Evolutionary conservation across 2,888 invertebrate species (phyloP), one percentile per base, ranked within the genome.

Genomic region (Tricholauxania praeusta): DNA sequence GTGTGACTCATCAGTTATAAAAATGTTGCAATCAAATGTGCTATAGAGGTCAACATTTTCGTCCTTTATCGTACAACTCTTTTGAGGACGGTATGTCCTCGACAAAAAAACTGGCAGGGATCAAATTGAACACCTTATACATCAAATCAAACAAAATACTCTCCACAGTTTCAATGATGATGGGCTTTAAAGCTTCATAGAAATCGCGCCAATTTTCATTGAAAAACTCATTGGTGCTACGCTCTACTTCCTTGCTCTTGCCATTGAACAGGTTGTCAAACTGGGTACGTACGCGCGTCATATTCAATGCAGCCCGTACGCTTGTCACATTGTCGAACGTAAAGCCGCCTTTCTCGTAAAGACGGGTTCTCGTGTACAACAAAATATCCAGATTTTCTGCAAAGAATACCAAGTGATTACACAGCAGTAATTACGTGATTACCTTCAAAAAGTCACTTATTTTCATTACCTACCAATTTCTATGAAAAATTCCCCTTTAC

Each of bases 181-280:
- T 90, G 48, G 92, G 92, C 78, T 91, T 89, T 51, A 93, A 85
- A 3, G 92, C 91, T 81, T 92, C 92, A 0, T 91, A 90, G 0
- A 92, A 91, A 71, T 92, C 91, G 22, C 90, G 88, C 92, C 93
- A 93, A 82, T 93, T 92, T 17, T 91, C 91, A 82, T 93, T 93
- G 75, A 93, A 88, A 82, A 92, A 92, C 19, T 90, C 89, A 81
- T 93, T 93, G 4, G 92, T 92, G 78, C 91, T 91, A 70, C 92
- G 91, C 89, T 92, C 93, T 19, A 83, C 77, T 17, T 82, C 81
- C 52, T 78, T 78, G 65, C 80, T 82, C 52, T 78, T 80, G 12
- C 83, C 83, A 82, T 82, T 82, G 81, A 93, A 93, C 51, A 93
- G 86, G 85, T 93, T 93, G 74, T 91, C 90, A 90, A 93, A 90